Conservation (phyloP, 2,888 invertebrate species). For the Chirona hameri region DNA sequence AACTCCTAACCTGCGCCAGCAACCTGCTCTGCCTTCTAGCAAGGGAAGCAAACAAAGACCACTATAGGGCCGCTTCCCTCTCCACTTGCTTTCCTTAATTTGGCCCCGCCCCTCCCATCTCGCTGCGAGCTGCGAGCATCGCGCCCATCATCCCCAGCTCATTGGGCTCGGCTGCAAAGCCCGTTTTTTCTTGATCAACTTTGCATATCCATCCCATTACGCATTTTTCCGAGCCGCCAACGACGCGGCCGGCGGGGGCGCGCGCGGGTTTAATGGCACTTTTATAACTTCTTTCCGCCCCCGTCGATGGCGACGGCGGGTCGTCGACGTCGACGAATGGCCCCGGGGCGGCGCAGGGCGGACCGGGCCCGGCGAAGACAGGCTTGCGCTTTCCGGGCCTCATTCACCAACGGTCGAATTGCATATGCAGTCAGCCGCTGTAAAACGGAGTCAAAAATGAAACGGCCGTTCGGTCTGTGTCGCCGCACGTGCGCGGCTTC, state of each 20-base stretch:
- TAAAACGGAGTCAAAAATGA: not conserved
- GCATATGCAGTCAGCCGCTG: not conserved
- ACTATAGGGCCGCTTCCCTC: not conserved
- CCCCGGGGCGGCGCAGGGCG: not conserved
- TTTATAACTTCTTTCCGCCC: constrained; percentile 24
- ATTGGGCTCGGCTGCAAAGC: constrained; percentile 6
- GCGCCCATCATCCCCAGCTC: not conserved
- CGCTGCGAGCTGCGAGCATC: not conserved
- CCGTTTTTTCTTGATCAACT: constrained; percentile 28
- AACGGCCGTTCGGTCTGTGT: not conserved
- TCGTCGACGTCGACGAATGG: constrained; percentile 4
- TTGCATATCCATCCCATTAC: constrained; percentile 22
- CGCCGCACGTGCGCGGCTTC: not conserved
- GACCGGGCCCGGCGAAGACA: not conserved
- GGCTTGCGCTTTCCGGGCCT: not conserved
- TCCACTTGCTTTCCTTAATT: not conserved
- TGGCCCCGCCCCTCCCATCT: not conserved
- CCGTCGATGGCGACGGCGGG: not conserved
- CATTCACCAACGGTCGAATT: not conserved
- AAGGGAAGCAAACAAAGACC: too few species aligned
- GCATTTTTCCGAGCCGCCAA: constrained; percentile 5
- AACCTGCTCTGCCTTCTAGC: not conserved
- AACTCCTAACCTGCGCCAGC: too few species aligned
- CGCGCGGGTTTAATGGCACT: not conserved
- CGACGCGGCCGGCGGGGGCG: not conserved